Evolutionary conservation across 1,140 invertebrate species (phyloP).

Genomic region (Whitmania pigra): DNA sequence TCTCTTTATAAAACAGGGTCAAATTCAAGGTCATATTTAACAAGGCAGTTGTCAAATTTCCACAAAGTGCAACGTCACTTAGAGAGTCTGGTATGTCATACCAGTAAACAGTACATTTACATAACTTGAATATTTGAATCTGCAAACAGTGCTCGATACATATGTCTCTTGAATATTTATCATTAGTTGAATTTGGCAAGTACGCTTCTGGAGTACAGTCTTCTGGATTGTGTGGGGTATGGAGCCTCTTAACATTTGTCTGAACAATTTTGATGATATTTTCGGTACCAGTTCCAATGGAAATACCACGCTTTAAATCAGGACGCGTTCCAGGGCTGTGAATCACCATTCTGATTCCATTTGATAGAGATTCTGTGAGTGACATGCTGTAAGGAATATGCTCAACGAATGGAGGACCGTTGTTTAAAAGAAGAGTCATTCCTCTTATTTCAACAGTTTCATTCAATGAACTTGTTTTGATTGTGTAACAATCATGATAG

Average conservation of each 20-base stretch:
- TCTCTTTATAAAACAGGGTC: too few relatives aligned
- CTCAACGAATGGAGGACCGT: background rate
- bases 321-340: background rate
- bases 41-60: background rate
- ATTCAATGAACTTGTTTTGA: background rate
- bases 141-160: background rate
- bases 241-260: background rate
- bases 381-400: background rate
- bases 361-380: background rate
- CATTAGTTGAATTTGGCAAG: background rate
- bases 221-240: background rate
- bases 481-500: background rate
- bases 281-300: background rate
- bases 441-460: background rate
- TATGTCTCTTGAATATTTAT: background rate
- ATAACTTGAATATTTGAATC: background rate
- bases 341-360: background rate
- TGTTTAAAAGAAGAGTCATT: background rate
- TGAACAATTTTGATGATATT: conserved; percentile 3
- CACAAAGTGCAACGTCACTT: background rate
- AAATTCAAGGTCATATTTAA: too few relatives aligned
- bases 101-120: background rate
- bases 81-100: background rate
- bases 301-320: background rate
- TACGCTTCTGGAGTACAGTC: background rate